Percentiles rank a stretch among this genome's conserved stretches.
These are phyloP conservation scores for Drosophila triauraria DNA, from an alignment of 1,140 invertebrate genomes.

Conservation along the genomic window DNA sequence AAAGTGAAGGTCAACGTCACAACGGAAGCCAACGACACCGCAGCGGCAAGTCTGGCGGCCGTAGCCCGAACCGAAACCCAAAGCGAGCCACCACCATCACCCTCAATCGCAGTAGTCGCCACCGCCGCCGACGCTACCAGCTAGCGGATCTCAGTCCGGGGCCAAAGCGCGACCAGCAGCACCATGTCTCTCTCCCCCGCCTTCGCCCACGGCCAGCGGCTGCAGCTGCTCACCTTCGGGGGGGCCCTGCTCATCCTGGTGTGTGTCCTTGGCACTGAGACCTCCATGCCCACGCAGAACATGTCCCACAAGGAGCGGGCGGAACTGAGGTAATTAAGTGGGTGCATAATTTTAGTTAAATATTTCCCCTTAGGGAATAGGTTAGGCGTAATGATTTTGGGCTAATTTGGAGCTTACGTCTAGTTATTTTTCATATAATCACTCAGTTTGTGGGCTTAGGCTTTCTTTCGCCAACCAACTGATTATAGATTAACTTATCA, in stretches of 20 bases:
- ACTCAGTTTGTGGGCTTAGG: no score
- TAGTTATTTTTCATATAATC: no score
- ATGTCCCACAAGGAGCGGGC: constrained; percentile 87
- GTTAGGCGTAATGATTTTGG: neutral
- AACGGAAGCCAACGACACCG: constrained; percentile 34
- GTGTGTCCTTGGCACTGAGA: constrained; percentile 57
- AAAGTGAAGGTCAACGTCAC: constrained; percentile 64
- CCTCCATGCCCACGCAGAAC: constrained; percentile 85
- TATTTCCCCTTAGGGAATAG: constrained; percentile 2
- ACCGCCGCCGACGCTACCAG: constrained; percentile 41
- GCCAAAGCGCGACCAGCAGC: constrained; percentile 12
- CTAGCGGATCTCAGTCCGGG: constrained; percentile 48
- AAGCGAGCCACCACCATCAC: constrained; percentile 21
- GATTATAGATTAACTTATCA: neutral
- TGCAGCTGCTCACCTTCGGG: constrained; percentile 28
- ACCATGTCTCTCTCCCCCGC: constrained; percentile 19
- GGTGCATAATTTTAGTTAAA: neutral
- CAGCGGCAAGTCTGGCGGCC: constrained; percentile 70
- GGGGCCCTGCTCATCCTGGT: constrained; percentile 46
- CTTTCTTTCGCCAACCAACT: no score
- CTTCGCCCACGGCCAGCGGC: constrained; percentile 14
- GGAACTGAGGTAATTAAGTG: constrained; percentile 85
- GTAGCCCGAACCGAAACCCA: constrained; percentile 26
- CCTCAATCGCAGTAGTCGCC: constrained; percentile 20
- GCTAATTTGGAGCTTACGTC: no score